A percentile compares a stretch with the other conserved stretches of the same genome.
Evolutionary conservation across 2,113 vertebrate genomes (phyloP).

Genomic region (Apodemus speciosus): DNA sequence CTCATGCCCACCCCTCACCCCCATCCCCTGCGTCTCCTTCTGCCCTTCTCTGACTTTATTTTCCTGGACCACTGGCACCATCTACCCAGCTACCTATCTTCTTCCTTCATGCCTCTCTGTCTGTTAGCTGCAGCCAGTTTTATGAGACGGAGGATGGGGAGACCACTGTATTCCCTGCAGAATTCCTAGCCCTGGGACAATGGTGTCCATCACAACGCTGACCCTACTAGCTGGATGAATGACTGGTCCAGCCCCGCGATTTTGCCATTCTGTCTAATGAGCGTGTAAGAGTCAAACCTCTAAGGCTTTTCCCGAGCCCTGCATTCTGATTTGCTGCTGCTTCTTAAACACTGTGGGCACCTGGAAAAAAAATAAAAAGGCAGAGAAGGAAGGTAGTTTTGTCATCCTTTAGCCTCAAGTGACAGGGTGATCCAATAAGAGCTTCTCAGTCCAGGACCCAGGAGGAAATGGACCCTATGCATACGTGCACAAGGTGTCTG

Average conservation of each 20-base stretch:
- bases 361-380: neutral
- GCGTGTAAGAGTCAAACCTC: neutral
- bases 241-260: neutral
- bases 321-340: neutral
- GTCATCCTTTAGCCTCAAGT: neutral
- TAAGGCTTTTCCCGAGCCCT: neutral
- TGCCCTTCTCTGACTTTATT: neutral
- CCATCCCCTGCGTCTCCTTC: neutral
- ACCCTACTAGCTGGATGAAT: too few species aligned
- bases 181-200: neutral
- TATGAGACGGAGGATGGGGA: neutral
- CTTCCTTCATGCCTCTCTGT: neutral
- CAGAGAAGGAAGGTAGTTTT: accelerated
- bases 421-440: neutral
- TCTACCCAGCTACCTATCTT: neutral
- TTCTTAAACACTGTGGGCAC: accelerated
- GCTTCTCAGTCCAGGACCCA: neutral
- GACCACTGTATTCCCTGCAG: neutral
- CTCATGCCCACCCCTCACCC: neutral
- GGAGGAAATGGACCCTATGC: neutral
- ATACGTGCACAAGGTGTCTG: neutral
- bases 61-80: neutral
- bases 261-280: neutral
- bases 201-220: neutral
- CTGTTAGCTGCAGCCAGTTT: accelerated